These are phyloP conservation scores for mouse (Mus musculus) DNA, from an alignment of 2,113 vertebrate species.

Conservation along the genomic window GRCm39 chr7:126903501-126904000, in stretches of 20 bases:
- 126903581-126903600: neutral
- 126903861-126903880: neutral
- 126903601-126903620: neutral
- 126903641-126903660: neutral
- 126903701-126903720: neutral
- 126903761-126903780: neutral
- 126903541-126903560: neutral
- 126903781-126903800: neutral
- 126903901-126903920: neutral
- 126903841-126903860: neutral
- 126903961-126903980: neutral
- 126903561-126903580: neutral
- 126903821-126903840: neutral
- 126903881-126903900: neutral
- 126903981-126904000: neutral
- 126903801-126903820: neutral
- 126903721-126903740: neutral
- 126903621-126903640: neutral
- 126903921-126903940: neutral
- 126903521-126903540: neutral
- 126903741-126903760: neutral
- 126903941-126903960: neutral
- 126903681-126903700: neutral
- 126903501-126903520: neutral
- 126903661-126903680: neutral